Base-by-base conservation (phyloP, 2,113 vertebrate species). In the Ploceus nigricollis region DNA sequence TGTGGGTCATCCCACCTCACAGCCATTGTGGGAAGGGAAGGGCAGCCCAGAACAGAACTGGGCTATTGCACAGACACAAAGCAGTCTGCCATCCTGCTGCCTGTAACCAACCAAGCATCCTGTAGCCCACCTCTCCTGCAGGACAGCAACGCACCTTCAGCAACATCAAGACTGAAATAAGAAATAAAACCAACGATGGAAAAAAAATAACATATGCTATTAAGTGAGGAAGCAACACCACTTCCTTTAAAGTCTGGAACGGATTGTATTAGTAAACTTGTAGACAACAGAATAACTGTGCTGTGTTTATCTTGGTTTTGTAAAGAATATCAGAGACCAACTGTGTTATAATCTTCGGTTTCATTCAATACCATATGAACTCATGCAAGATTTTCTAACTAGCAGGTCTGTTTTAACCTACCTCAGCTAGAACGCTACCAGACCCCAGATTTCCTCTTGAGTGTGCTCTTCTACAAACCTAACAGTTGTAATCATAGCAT, bases 381-480 rank as follows among this genome's bases (percentile, higher is more conserved):
- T 95, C 11, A 8, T 69, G 81, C 88, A 96, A 89, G 25, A 53
- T 88, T 89, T 93, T 87, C 86, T 91, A 73, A 82, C 87, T 95
- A 96, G 96, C n/a, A 87, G 94, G 82, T 75, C 93, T 95, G 54
- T 91, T 95, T 96, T 95, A 95, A 96, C 96, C 98, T 98, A 98
- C 98, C 98, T 98, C 98, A 97, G 93, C 96, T 93, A 82, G 58
- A 94, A 69, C 0, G 21, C 93, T 96, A 89, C 58, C 15, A 28
- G 94, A 94, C 48, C 57, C 57, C 13, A 1, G 33, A 85, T 50
- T 95, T 88, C 89, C 87, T 93, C 72, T 60, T 57, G 8, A 75
- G 79, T 47, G 42, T 90, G 70, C 81, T 96, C 86, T 90, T 87
- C 88, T 69, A 15, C 3, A 1, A 93, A 76, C 28, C 11, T 57